phyloP scores from a whole-genome alignment of 2,888 invertebrate species.

The Parnassius glacialis region DNA sequence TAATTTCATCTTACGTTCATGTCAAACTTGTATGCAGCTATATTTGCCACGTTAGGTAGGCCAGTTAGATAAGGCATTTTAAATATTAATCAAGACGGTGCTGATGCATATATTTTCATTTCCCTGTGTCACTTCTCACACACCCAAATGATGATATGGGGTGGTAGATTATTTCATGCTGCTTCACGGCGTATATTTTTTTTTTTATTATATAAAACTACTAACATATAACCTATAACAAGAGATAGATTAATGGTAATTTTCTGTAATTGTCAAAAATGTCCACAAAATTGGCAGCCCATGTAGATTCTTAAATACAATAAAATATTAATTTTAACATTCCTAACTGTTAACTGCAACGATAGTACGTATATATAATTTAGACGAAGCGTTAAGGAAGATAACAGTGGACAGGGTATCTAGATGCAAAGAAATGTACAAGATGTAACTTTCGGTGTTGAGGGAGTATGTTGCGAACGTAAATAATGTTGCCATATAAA shows the following conservation, averaged over 20 bases:
- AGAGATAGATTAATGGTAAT: neutral
- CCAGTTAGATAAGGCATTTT: too few species aligned
- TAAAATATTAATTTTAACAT: conserved; percentile 46
- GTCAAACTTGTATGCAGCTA: neutral
- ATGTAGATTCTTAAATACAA: conserved; percentile 14
- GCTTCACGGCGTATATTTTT: too few species aligned
- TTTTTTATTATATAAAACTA: too few species aligned
- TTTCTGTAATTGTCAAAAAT: conserved; percentile 40
- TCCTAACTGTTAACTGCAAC: conserved; percentile 30
- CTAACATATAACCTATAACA: neutral
- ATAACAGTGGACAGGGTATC: conserved; percentile 47
- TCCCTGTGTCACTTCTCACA: too few species aligned
- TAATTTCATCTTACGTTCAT: conserved; percentile 6
- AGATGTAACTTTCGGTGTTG: conserved; percentile 32
- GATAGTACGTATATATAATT: conserved; percentile 28
- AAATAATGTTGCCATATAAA: conserved; percentile 8
- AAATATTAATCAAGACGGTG: too few species aligned
- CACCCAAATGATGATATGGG: too few species aligned
- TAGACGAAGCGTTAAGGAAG: conserved; percentile 41
- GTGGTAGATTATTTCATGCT: too few species aligned
- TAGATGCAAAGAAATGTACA: conserved; percentile 39
- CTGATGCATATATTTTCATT: too few species aligned
- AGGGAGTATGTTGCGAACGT: conserved; percentile 31
- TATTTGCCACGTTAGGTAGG: neutral
- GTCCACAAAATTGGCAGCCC: conserved; percentile 49